These are phyloP conservation scores for Gallinago media DNA, from an alignment of 2,113 vertebrate species.

Conservation along the genomic window DNA sequence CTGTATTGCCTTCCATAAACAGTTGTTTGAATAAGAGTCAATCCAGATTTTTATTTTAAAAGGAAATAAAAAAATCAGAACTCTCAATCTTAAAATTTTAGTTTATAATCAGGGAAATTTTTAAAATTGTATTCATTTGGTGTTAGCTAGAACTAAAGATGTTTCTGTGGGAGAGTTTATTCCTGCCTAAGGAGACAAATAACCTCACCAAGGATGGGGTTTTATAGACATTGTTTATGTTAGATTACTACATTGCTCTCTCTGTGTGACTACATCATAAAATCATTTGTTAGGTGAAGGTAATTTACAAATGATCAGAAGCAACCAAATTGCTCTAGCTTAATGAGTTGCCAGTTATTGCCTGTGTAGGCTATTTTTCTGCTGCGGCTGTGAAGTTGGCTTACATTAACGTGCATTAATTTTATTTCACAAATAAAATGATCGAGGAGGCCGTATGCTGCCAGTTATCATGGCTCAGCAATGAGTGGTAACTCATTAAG, in stretches of 20 bases:
- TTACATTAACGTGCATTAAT: slow-evolving; percentile 12
- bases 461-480: neutral
- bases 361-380: slow-evolving; percentile 54
- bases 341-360: slow-evolving; percentile 56
- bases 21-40: neutral
- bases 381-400: neutral
- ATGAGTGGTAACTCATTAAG: neutral
- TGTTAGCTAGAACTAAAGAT: neutral
- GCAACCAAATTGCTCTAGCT: slow-evolving; percentile 42
- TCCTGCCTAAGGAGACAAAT: neutral
- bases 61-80: neutral
- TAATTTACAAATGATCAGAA: slow-evolving; percentile 54
- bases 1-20: neutral
- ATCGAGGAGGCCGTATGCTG: neutral
- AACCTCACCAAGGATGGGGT: neutral
- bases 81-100: neutral
- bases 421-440: slow-evolving; percentile 17
- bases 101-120: neutral
- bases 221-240: slow-evolving; percentile 30
- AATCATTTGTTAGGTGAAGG: slow-evolving; percentile 31
- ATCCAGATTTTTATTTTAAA: neutral
- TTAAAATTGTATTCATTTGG: neutral
- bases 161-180: neutral
- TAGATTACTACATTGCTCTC: neutral
- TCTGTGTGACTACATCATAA: slow-evolving; percentile 31